A percentile compares a stretch with the other conserved stretches of the same genome.
Evolutionary conservation across 2,113 vertebrate genomes (phyloP).

Genomic region (Anarrhichthys ocellatus): DNA sequence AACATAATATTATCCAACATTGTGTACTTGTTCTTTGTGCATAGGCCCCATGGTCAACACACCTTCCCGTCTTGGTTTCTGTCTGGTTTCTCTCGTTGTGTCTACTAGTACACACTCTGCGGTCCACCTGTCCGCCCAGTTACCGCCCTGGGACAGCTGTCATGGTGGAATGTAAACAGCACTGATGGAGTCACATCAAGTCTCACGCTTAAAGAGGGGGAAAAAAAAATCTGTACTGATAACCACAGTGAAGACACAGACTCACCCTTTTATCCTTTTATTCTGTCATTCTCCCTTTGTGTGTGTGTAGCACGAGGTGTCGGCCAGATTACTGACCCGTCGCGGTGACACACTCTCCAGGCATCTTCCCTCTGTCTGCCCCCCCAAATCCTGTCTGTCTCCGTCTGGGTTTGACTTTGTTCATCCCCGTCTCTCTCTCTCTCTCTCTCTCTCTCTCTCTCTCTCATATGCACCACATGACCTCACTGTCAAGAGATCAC

Average conservation of each 20-base stretch:
- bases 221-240: background rate
- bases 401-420: conserved; percentile 37
- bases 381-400: conserved; percentile 38
- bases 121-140: conserved; percentile 11
- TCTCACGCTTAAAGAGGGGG: background rate
- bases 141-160: conserved; percentile 33
- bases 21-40: background rate
- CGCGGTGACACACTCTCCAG: conserved; percentile 59
- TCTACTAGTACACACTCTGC: background rate
- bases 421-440: conserved; percentile 8
- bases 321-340: conserved; percentile 50
- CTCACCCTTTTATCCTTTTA: conserved; percentile 36
- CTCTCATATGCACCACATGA: conserved; percentile 46
- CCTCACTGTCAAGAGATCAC: conserved; percentile 51
- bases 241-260: conserved; percentile 31
- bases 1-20: background rate
- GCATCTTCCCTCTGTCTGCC: conserved; percentile 49
- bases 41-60: background rate
- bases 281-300: conserved; percentile 28
- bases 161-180: conserved; percentile 27
- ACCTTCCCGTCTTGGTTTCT: conserved; percentile 1
- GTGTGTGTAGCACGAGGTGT: conserved; percentile 46
- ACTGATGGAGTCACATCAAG: conserved; percentile 26
- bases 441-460: conserved; percentile 39
- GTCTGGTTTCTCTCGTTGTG: conserved; percentile 30